Evolutionary conservation across 2,888 invertebrate species (phyloP).

Genomic region (Suillia variegata): DNA sequence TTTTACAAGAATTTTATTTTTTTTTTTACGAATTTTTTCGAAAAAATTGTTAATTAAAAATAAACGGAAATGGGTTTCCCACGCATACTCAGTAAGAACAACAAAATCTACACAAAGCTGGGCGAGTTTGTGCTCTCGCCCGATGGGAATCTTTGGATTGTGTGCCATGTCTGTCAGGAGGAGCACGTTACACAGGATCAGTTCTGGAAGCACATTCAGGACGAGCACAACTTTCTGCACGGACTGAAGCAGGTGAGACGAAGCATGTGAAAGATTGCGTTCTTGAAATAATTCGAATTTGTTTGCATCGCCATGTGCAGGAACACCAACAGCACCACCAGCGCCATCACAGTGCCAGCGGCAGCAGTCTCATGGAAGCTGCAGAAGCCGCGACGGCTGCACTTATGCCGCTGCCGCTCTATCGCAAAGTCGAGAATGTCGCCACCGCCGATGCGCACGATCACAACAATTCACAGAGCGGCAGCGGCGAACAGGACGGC

Average conservation of each 20-base stretch:
- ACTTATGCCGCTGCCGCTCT: conserved; percentile 41
- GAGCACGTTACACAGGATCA: conserved; percentile 55
- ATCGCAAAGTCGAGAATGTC: conserved; percentile 41
- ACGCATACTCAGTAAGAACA: conserved; percentile 55
- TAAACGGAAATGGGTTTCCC: conserved; percentile 51
- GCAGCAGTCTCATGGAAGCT: too few relatives aligned
- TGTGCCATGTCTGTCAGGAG: conserved; percentile 55
- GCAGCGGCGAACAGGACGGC: conserved; percentile 27
- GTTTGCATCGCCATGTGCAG: too few relatives aligned
- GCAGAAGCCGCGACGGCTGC: conserved; percentile 42
- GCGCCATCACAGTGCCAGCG: too few relatives aligned
- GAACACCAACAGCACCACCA: too few relatives aligned
- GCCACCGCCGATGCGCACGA: conserved; percentile 2
- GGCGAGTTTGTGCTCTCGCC: conserved; percentile 54
- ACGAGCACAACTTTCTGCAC: conserved; percentile 56
- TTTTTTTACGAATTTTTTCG: not conserved
- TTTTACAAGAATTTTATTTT: not conserved
- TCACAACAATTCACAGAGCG: conserved; percentile 19
- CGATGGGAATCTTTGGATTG: conserved; percentile 52
- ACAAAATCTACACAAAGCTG: conserved; percentile 54
- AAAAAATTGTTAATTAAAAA: conserved; percentile 21
- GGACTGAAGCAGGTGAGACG: conserved; percentile 42
- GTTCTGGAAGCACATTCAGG: conserved; percentile 57
- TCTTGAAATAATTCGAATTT: too few relatives aligned
- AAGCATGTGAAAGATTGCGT: too few relatives aligned